phyloP scores from a whole-genome alignment of 2,113 vertebrate species.

The Gyps fulvus region DNA sequence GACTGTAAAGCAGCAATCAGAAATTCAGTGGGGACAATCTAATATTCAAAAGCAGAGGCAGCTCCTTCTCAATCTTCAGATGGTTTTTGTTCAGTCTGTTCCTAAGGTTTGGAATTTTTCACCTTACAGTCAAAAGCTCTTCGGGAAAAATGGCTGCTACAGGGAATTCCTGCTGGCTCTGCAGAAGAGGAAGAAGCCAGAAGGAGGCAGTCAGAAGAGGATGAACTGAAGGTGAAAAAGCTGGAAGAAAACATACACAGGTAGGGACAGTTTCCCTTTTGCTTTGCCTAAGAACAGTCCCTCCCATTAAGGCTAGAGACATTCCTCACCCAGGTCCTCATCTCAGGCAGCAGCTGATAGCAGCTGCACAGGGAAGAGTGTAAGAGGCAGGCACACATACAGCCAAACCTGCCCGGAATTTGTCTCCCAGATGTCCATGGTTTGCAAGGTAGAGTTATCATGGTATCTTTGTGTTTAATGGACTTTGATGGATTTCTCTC shows the following conservation, averaged over 20 bases:
- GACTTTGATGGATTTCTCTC: background rate
- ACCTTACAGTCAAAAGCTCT: conserved; percentile 90
- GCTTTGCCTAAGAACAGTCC: background rate
- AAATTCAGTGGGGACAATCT: background rate
- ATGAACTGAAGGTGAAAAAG: conserved; percentile 88
- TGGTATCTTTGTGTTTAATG: background rate
- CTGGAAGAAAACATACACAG: conserved; percentile 90
- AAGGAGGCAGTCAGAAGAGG: conserved; percentile 86
- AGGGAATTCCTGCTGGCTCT: conserved; percentile 82
- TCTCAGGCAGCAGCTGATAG: background rate
- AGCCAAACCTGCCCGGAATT: background rate
- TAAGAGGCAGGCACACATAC: background rate
- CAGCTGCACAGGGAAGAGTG: background rate
- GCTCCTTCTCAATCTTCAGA: background rate
- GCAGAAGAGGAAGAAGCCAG: conserved; percentile 86
- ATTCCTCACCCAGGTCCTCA: background rate
- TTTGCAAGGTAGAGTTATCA: background rate
- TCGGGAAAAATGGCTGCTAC: conserved; percentile 96
- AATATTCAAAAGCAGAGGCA: background rate
- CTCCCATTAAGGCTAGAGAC: background rate
- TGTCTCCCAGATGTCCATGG: background rate
- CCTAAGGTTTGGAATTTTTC: background rate
- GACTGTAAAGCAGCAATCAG: background rate
- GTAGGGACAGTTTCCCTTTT: conserved; percentile 64
- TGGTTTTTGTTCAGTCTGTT: background rate